phyloP scores from a whole-genome alignment of 2,113 vertebrate species.

The Notothenia rossii region DNA sequence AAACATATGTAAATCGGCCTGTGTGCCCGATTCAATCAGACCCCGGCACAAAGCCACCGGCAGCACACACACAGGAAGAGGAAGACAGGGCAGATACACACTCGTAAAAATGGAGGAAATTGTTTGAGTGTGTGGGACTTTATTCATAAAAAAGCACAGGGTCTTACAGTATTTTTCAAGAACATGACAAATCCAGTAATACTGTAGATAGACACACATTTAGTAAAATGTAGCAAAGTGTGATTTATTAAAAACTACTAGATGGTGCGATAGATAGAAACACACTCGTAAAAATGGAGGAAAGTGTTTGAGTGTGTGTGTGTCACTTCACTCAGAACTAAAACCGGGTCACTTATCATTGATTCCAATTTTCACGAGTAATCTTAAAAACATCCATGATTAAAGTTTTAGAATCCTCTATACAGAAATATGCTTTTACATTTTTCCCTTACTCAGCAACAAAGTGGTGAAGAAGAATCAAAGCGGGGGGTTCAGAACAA shows the following conservation, averaged over 20 bases:
- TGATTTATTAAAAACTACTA: no score
- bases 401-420: background rate
- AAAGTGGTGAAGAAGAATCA: background rate
- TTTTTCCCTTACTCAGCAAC: background rate
- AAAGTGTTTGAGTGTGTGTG: no score
- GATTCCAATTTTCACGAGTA: background rate
- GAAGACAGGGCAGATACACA: constrained; percentile 18
- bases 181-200: no score
- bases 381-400: background rate
- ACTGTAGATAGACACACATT: no score
- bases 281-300: no score
- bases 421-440: background rate
- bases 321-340: no score
- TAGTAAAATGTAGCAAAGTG: no score
- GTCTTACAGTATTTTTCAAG: background rate
- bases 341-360: background rate
- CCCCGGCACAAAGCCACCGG: constrained; percentile 73
- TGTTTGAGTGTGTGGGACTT: background rate
- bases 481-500: background rate
- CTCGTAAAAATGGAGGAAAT: background rate
- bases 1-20: constrained; percentile 85
- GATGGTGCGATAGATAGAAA: no score
- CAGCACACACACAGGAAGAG: constrained; percentile 42
- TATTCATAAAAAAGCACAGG: background rate
- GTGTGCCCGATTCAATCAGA: constrained; percentile 81